Conservation (phyloP, 1,140 invertebrate species). For the Drosophila arawakana region DNA sequence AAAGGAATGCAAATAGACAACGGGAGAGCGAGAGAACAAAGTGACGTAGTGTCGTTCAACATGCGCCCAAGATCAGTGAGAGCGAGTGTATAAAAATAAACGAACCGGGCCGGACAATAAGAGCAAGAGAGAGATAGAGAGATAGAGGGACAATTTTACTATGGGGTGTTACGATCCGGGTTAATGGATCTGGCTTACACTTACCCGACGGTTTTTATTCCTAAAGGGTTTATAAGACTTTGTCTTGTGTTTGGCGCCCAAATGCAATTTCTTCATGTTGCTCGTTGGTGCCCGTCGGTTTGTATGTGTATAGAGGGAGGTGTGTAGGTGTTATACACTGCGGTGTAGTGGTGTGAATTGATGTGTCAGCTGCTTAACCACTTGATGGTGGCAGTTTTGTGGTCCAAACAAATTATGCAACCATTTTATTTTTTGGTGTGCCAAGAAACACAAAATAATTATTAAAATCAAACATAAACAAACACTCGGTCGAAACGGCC, state of each 20-base stretch:
- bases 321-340: neutral
- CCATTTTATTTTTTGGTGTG: slow-evolving; percentile 47
- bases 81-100: slow-evolving; percentile 80
- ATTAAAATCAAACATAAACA: slow-evolving; percentile 62
- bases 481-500: slow-evolving; percentile 64
- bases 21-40: neutral
- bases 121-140: slow-evolving; percentile 3
- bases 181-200: slow-evolving; percentile 33
- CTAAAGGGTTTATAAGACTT: slow-evolving; percentile 77
- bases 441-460: slow-evolving; percentile 7
- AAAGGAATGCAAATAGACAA: slow-evolving; percentile 17
- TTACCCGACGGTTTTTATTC: slow-evolving; percentile 78
- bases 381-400: slow-evolving; percentile 26
- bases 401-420: slow-evolving; percentile 67
- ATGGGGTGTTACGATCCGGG: neutral
- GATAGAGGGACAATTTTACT: neutral
- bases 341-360: neutral
- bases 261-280: slow-evolving; percentile 78
- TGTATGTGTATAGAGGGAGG: neutral
- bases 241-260: slow-evolving; percentile 70
- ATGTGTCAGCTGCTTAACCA: slow-evolving; percentile 25
- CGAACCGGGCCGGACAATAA: slow-evolving; percentile 54
- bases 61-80: slow-evolving; percentile 47
- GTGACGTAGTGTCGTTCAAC: slow-evolving; percentile 3
- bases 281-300: neutral